phyloP scores from a whole-genome alignment of 2,888 invertebrate genomes.

The Apomyelois bistriatella region DNA sequence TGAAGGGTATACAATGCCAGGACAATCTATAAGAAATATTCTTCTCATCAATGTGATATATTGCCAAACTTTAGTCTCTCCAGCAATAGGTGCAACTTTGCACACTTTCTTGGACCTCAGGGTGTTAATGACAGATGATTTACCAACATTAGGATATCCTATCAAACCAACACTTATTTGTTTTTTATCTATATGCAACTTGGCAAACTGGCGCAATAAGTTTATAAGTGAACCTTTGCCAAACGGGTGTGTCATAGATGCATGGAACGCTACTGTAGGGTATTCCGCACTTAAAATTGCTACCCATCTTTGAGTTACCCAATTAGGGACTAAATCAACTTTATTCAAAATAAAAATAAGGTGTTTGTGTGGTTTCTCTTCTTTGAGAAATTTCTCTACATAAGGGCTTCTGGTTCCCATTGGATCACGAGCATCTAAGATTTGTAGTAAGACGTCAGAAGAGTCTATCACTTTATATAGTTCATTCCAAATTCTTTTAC shows the following conservation, averaged over 20 bases:
- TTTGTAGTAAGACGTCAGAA: constrained; percentile 97
- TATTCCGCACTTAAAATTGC: constrained; percentile 95
- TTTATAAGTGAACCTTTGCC: constrained; percentile 98
- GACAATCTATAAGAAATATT: constrained; percentile 99
- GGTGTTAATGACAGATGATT: constrained; percentile 98
- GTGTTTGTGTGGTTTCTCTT: constrained; percentile 98
- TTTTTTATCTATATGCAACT: constrained; percentile 96
- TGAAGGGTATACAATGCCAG: constrained; percentile 98
- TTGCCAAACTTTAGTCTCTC: constrained; percentile 99
- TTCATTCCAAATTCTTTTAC: constrained; percentile 99
- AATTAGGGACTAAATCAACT: constrained; percentile 96
- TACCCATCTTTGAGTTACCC: constrained; percentile 99
- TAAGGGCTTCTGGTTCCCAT: constrained; percentile 96
- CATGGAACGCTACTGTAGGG: constrained; percentile 99
- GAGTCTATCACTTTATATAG: constrained; percentile 99
- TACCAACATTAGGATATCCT: constrained; percentile 99
- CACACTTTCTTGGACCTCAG: constrained; percentile 98
- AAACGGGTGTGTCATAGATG: constrained; percentile 98
- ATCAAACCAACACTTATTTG: constrained; percentile 99
- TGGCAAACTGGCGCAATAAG: constrained; percentile 95
- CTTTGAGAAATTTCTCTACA: constrained; percentile 94
- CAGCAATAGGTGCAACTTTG: constrained; percentile 99
- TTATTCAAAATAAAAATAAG: constrained; percentile 98
- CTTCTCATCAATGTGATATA: constrained; percentile 98
- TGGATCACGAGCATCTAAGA: constrained; percentile 98